Evolutionary conservation across 1,140 invertebrate genomes (phyloP), one percentile per base, ranked within the genome.

Genomic region (Drosophila setifemur): DNA sequence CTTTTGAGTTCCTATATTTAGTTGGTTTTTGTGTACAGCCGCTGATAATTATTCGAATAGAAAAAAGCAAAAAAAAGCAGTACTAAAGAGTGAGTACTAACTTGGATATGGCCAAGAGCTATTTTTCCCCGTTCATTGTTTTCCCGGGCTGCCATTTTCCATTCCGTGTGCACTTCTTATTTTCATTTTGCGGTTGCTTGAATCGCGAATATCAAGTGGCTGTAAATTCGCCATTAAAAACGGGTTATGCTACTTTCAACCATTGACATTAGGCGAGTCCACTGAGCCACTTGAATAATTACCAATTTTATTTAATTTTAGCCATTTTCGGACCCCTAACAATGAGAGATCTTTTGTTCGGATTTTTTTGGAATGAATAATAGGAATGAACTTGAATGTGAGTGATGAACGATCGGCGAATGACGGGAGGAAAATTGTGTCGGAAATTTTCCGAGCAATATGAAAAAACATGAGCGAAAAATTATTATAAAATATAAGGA

Each of bases 191-290:
- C 18, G 43, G 12, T 9, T 28, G 55, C 57, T 18, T 8, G 8
- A 43, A 25, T 12, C 2, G 40, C 11, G 23, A 12, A 43, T 14
- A 26, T 5, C 11, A 12, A 4, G 12, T 9, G 14, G 14, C 6
- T 7, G 14, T 25, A 33, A 66, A 66, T 33, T 43, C 9, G 28
- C 19, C 47, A 68, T 43, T 44, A 43, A 21, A 50, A 37, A 9
- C 19, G 31, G 40, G 19, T 68, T 44, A 44, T 40, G 40, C 28
- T 50, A 71, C 55, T 44, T 31, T 5, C 31, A 48, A 53, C 33
- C 64, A 74, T 63, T 83, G 69, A 66, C 78, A 83, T 57, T 77
- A 42, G 68, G 39, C 61, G 39, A 40, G 47, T 16, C 42, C 29
- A 52, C 44, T 18, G 40, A 58, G 7, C 14, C 40, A 29, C 44